These are phyloP conservation scores for Andrena dorsata DNA, from an alignment of 2,888 invertebrate genomes.

Conservation along the genomic window DNA sequence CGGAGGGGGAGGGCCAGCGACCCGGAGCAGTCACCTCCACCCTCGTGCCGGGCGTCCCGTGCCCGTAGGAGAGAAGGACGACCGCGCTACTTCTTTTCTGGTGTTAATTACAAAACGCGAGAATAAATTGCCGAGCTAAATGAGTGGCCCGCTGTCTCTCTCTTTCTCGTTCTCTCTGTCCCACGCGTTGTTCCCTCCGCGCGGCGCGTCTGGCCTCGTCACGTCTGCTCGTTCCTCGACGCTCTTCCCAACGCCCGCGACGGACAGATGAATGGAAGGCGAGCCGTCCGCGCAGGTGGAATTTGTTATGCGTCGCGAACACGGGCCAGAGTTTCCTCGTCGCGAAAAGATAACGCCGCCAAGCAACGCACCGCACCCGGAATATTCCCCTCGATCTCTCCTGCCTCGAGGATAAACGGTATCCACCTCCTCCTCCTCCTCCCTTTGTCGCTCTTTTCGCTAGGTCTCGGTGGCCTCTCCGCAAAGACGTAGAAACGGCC, in stretches of 20 bases:
- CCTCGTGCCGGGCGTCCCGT: constrained; percentile 58
- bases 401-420: constrained; percentile 10
- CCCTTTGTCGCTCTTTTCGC: constrained; percentile 2
- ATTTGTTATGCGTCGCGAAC: constrained; percentile 68
- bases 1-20: constrained; percentile 4
- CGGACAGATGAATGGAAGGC: constrained; percentile 69
- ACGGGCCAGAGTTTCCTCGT: constrained; percentile 23
- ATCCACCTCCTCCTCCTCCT: not conserved
- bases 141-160: constrained; percentile 66
- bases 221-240: constrained; percentile 53
- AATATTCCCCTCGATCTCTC: constrained; percentile 23
- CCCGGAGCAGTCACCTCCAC: constrained; percentile 49
- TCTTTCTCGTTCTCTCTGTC: not conserved
- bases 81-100: constrained; percentile 77
- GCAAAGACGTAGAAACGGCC: constrained; percentile 22
- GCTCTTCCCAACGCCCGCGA: constrained; percentile 26
- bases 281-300: constrained; percentile 58
- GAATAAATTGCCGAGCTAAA: constrained; percentile 82
- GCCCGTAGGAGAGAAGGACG: constrained; percentile 66
- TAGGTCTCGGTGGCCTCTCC: constrained; percentile 1
- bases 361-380: not conserved
- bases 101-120: constrained; percentile 83
- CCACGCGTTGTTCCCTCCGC: not conserved
- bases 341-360: not conserved
- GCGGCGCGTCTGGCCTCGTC: constrained; percentile 51